Evolutionary conservation across 1,140 invertebrate genomes (phyloP).

Genomic region (Pentalonia nigronervosa): DNA sequence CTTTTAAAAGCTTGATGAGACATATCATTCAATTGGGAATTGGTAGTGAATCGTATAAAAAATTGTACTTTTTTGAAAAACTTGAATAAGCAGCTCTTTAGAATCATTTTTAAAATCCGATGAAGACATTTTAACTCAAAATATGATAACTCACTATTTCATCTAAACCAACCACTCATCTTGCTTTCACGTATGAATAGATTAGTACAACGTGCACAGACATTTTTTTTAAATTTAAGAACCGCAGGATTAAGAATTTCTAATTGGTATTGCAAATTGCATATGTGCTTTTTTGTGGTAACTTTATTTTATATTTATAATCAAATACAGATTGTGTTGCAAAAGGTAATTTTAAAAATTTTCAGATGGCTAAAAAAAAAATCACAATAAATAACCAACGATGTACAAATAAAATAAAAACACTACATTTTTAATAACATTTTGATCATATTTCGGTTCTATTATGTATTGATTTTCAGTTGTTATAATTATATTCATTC

Average conservation of each 20-base stretch:
- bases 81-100: neutral
- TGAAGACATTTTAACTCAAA: neutral
- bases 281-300: neutral
- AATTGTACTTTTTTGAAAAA: neutral
- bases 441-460: neutral
- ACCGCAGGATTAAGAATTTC: neutral
- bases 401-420: neutral
- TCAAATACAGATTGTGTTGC: neutral
- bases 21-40: neutral
- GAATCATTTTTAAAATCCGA: neutral
- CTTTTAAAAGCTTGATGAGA: neutral
- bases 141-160: neutral
- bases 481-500: no score
- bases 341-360: neutral
- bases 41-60: neutral
- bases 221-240: neutral
- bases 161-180: neutral
- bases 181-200: neutral
- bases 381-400: neutral
- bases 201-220: neutral
- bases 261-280: neutral
- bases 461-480: no score
- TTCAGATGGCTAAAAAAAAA: neutral
- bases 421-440: neutral
- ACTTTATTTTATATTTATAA: no score